A percentile compares a stretch with the other conserved stretches of the same genome.
Evolutionary conservation across 2,888 invertebrate species (phyloP).

Genomic region (Barypeithes pellucidus): DNA sequence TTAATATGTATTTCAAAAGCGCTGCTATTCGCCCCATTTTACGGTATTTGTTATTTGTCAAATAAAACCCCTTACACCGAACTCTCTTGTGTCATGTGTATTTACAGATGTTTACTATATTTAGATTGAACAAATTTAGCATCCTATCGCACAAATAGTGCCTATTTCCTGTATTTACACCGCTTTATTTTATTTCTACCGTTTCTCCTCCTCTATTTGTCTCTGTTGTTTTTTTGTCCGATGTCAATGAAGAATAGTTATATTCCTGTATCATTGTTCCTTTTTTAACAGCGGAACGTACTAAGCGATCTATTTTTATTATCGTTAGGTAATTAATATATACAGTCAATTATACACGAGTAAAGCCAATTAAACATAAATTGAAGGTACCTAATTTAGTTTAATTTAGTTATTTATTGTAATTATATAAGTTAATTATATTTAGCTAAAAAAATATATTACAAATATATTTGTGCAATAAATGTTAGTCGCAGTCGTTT

Average conservation of each 20-base stretch:
- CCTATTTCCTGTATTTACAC: slow-evolving; percentile 52
- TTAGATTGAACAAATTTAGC: slow-evolving; percentile 55
- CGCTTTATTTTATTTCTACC: slow-evolving; percentile 46
- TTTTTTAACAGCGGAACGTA: slow-evolving; percentile 30
- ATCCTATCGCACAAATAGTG: slow-evolving; percentile 51
- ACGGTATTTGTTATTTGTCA: slow-evolving; percentile 37
- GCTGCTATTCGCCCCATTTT: too few relatives aligned
- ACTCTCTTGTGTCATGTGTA: slow-evolving; percentile 42
- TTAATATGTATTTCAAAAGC: too few relatives aligned
- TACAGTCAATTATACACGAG: too few relatives aligned
- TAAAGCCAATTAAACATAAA: too few relatives aligned
- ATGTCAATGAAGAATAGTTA: slow-evolving; percentile 45
- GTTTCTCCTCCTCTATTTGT: slow-evolving; percentile 19
- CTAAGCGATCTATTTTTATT: slow-evolving; percentile 28
- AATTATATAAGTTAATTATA: too few relatives aligned
- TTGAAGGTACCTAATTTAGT: too few relatives aligned
- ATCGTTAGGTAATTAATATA: slow-evolving; percentile 29
- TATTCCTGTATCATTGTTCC: slow-evolving; percentile 35
- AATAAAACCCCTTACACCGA: slow-evolving; percentile 45
- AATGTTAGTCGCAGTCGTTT: too few relatives aligned
- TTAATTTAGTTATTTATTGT: too few relatives aligned
- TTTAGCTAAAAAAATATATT: too few relatives aligned
- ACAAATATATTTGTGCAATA: too few relatives aligned
- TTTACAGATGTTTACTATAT: slow-evolving; percentile 54
- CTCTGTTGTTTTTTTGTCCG: slow-evolving; percentile 41